A percentile compares a stretch with the other conserved stretches of the same genome.
phyloP scores from a whole-genome alignment of 2,797 vertebrate species.

The Enteromius fasciolatus region DNA sequence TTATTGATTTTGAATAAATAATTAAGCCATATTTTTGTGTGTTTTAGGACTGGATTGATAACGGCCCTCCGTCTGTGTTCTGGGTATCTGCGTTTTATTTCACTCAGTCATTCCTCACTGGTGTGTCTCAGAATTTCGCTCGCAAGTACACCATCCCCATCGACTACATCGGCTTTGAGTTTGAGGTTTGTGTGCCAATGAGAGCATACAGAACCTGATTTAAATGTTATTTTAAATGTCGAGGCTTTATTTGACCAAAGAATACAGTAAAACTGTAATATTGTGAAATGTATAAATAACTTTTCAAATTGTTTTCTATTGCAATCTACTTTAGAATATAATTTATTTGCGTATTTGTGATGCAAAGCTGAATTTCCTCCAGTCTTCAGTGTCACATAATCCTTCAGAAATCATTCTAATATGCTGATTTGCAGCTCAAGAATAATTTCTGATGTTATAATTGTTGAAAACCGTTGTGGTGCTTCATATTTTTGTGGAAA shows the following conservation, averaged over 20 bases:
- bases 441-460: neutral
- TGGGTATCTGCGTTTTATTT: conserved; percentile 96
- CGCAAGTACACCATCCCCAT: conserved; percentile 91
- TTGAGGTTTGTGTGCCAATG: conserved; percentile 71
- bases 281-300: neutral
- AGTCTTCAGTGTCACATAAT: conserved; percentile 1
- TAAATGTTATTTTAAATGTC: neutral
- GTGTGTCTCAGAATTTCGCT: conserved; percentile 92
- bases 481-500: neutral
- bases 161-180: conserved; percentile 91
- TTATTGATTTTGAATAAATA: neutral
- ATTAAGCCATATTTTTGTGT: neutral
- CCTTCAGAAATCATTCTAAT: neutral
- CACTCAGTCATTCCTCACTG: conserved; percentile 94
- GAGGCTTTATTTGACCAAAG: neutral
- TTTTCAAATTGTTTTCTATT: neutral
- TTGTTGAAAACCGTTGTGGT: neutral
- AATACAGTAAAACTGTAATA: neutral
- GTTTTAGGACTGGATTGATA: conserved; percentile 86
- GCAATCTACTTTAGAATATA: no score
- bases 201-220: neutral
- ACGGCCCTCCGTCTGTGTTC: conserved; percentile 85
- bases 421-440: neutral
- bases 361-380: neutral
- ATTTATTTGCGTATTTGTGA: neutral